phyloP scores from a whole-genome alignment of 2,888 invertebrate genomes.

The Drosophila rellima region DNA sequence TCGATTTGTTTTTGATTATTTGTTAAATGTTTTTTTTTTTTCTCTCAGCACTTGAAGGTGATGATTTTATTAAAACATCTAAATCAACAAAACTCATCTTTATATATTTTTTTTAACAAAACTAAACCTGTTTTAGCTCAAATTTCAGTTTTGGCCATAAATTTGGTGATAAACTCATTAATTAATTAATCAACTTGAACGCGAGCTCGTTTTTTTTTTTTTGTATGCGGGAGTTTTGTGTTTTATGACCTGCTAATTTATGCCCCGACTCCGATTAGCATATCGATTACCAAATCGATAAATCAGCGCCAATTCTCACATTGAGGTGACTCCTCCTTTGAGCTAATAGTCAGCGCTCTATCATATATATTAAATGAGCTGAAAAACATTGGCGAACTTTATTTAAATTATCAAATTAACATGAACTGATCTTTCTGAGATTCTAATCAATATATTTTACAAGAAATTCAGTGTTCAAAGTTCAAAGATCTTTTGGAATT shows the following conservation, averaged over 20 bases:
- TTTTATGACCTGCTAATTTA: slow-evolving; percentile 53
- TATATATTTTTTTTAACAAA: slow-evolving; percentile 8
- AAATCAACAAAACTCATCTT: slow-evolving; percentile 30
- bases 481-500: slow-evolving; percentile 8
- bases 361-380: slow-evolving; percentile 4
- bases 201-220: neutral
- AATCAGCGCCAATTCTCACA: slow-evolving; percentile 30
- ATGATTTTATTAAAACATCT: slow-evolving; percentile 70
- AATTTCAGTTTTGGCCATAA: slow-evolving; percentile 30
- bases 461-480: neutral
- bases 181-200: slow-evolving; percentile 59
- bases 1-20: slow-evolving; percentile 21
- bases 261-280: slow-evolving; percentile 17
- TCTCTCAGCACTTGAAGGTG: slow-evolving; percentile 53
- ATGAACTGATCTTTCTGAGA: neutral
- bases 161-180: slow-evolving; percentile 64
- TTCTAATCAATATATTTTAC: neutral
- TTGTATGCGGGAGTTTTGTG: slow-evolving; percentile 40
- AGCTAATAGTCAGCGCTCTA: neutral
- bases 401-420: slow-evolving; percentile 6
- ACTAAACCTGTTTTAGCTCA: slow-evolving; percentile 48
- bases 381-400: slow-evolving; percentile 3
- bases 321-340: slow-evolving; percentile 8
- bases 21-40: slow-evolving; percentile 23
- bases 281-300: slow-evolving; percentile 31